These are phyloP conservation scores for Arctopsyche grandis DNA, from an alignment of 1,140 invertebrate species.

Conservation along the genomic window DNA sequence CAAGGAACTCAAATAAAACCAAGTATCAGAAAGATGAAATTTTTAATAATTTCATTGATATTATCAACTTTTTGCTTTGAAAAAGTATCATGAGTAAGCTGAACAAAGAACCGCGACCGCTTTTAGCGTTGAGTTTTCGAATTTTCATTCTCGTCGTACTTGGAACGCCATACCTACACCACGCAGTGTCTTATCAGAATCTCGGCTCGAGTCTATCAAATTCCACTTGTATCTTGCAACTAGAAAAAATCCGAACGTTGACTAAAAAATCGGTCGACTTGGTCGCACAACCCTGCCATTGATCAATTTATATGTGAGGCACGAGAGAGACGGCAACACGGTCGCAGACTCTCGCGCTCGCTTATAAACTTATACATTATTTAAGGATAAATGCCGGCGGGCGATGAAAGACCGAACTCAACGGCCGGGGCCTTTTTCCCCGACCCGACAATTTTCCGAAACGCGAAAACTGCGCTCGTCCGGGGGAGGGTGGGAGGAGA, in stretches of 20 bases:
- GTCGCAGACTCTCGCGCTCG: neutral
- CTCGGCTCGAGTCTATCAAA: too few relatives aligned
- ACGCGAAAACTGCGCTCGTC: constrained; percentile 16
- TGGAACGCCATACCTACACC: neutral
- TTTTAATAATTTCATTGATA: too few relatives aligned
- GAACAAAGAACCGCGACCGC: too few relatives aligned
- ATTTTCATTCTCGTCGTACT: neutral
- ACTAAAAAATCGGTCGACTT: too few relatives aligned
- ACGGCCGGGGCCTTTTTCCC: constrained; percentile 31
- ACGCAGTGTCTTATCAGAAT: too few relatives aligned
- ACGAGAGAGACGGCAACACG: neutral
- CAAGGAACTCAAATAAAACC: too few relatives aligned
- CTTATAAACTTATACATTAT: constrained; percentile 27
- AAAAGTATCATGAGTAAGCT: too few relatives aligned
- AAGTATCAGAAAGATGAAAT: too few relatives aligned
- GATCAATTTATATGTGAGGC: neutral
- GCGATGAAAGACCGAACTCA: constrained; percentile 35
- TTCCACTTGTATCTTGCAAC: too few relatives aligned
- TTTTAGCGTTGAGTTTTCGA: neutral
- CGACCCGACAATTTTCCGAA: constrained; percentile 46
- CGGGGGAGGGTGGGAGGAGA: neutral
- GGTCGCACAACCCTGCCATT: neutral
- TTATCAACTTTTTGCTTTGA: too few relatives aligned
- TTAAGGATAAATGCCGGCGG: constrained; percentile 33
- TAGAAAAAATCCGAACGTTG: too few relatives aligned